Conservation (phyloP, 2,113 vertebrate genomes). For the Syrmaticus mikado region DNA sequence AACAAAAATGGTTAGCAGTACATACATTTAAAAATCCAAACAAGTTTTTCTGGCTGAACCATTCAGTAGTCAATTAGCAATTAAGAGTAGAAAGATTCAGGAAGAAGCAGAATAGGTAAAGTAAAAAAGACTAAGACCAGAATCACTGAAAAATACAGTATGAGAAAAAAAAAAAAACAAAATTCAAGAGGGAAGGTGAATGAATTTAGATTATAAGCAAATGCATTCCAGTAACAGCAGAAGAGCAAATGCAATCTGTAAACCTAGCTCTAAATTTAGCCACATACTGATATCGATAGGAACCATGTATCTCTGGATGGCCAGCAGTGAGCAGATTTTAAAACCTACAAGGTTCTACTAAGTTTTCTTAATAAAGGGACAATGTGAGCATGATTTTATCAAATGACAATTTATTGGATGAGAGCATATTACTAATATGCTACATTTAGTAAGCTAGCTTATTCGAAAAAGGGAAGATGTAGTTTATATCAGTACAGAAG, state of each 20-base stretch:
- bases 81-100: no score
- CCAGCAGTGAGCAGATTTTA: accelerated
- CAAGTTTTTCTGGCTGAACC: no score
- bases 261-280: background rate
- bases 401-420: background rate
- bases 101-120: no score
- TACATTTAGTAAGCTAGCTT: background rate
- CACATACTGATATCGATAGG: background rate
- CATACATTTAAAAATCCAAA: no score
- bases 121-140: no score
- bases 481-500: background rate
- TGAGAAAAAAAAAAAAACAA: no score
- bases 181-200: no score
- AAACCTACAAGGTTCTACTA: background rate
- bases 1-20: no score
- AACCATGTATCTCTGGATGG: background rate
- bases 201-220: no score
- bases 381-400: accelerated
- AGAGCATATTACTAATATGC: background rate
- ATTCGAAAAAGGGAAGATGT: background rate
- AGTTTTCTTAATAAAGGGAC: background rate
- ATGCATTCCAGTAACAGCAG: background rate
- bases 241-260: background rate
- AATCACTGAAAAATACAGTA: no score
- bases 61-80: no score